phyloP scores from a whole-genome alignment of 2,797 vertebrate species.

The Alectoris magna region DNA sequence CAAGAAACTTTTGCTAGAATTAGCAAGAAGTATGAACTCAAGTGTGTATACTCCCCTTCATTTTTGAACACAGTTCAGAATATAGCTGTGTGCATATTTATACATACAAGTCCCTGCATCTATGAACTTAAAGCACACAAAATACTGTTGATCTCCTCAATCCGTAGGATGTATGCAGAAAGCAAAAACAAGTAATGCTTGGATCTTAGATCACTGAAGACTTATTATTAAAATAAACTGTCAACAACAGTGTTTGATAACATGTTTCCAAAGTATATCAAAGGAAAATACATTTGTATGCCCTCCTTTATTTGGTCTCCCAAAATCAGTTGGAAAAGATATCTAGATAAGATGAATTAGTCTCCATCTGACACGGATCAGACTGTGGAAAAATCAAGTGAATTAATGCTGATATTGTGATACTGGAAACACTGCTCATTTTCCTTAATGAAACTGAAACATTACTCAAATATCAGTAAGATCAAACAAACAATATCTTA shows the following conservation, averaged over 20 bases:
- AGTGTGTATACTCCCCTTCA: background rate
- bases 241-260: background rate
- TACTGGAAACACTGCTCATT: background rate
- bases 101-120: background rate
- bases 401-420: too few relatives aligned
- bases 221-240: background rate
- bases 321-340: background rate
- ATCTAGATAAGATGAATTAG: background rate
- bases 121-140: background rate
- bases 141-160: background rate
- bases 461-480: background rate
- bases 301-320: background rate
- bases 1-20: background rate
- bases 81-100: background rate
- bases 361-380: background rate
- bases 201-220: background rate
- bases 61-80: slow-evolving; percentile 23
- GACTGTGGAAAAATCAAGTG: background rate
- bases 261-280: background rate
- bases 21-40: slow-evolving; percentile 19
- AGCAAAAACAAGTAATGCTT: background rate
- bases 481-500: background rate
- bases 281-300: background rate
- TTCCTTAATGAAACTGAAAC: background rate
- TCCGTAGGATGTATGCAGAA: background rate